Evolutionary conservation across 1,140 invertebrate genomes (phyloP).

Genomic region (Lasioglossum baleicum): DNA sequence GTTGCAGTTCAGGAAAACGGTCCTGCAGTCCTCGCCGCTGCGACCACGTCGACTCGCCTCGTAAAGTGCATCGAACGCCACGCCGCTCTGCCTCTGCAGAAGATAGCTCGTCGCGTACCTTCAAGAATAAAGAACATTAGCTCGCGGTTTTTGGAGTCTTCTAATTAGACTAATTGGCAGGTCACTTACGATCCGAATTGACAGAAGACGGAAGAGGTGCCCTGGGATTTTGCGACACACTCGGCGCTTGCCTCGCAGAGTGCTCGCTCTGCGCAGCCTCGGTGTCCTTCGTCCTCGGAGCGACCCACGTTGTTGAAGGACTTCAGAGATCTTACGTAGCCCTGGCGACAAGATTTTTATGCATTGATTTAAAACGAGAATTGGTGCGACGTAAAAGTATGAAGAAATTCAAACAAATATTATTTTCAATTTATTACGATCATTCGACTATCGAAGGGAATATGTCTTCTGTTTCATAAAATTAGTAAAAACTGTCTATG

Average conservation of each 20-base stretch:
- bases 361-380: too few species aligned
- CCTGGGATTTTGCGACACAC: slow-evolving; percentile 89
- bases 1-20: slow-evolving; percentile 91
- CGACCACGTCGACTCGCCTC: slow-evolving; percentile 91
- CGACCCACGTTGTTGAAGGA: slow-evolving; percentile 81
- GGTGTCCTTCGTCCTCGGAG: slow-evolving; percentile 88
- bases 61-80: slow-evolving; percentile 89
- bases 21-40: slow-evolving; percentile 90
- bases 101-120: slow-evolving; percentile 93
- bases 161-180: too few species aligned
- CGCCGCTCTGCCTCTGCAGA: slow-evolving; percentile 86
- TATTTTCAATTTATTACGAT: too few species aligned
- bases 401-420: too few species aligned
- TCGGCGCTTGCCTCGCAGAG: slow-evolving; percentile 94
- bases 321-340: slow-evolving; percentile 90
- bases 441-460: too few species aligned
- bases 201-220: slow-evolving; percentile 92
- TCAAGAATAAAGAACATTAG: slow-evolving; percentile 43
- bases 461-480: too few species aligned
- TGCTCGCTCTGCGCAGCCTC: slow-evolving; percentile 76
- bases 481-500: too few species aligned
- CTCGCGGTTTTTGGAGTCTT: not conserved
- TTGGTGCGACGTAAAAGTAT: too few species aligned
- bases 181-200: slow-evolving; percentile 94
- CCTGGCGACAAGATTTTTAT: slow-evolving; percentile 74